Base-by-base conservation (phyloP, 2,888 invertebrate genomes). In the Girardia tigrina region DNA sequence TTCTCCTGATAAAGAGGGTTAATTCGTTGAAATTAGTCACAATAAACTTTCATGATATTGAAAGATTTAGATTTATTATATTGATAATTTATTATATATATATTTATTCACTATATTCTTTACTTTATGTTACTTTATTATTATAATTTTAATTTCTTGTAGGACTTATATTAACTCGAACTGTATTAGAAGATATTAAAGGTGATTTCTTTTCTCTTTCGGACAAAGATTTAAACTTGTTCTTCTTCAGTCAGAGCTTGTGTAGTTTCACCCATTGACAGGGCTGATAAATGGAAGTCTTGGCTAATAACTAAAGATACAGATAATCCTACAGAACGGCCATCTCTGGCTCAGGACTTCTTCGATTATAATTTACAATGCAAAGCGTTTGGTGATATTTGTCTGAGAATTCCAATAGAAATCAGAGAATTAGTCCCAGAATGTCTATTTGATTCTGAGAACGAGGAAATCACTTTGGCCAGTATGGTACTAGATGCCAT, bases 401-500 rank as follows among this genome's bases (percentile, higher is more conserved):
- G 16, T 26, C 28, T 73, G 28, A 28, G 71, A 70, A 23, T 78
- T 72, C 76, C 76, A 29, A 29, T 28, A 71, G n/a, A 69, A 27
- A 79, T 26, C 77, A 82, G 94, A 42, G 94, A 94, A 85, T 88
- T 88, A 27, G 89, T 90, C 0, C 90, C 89, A 80, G 94, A 94
- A 87, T 85, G 90, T 71, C 85, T 94, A 81, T 94, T 94, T 86
- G 89, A 90, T 80, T 88, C 89, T 79, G 92, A 91, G 85, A 89
- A 88, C 83, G 91, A 92, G 80, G 88, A 89, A 79, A 87, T 90
- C 76, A 90, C 92, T 75, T 84, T 95, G 78, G 88, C 91, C 0
- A 90, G 91, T 78, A 88, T 92, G 85, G 88, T 95, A 79, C 85
- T 95, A 77, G 90, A 93, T 84, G 88, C 91, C 74, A 88, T 94